Percentiles rank a stretch among this genome's conserved stretches.
phyloP scores from a whole-genome alignment of 2,888 invertebrate genomes.

The Philereme vetulata region DNA sequence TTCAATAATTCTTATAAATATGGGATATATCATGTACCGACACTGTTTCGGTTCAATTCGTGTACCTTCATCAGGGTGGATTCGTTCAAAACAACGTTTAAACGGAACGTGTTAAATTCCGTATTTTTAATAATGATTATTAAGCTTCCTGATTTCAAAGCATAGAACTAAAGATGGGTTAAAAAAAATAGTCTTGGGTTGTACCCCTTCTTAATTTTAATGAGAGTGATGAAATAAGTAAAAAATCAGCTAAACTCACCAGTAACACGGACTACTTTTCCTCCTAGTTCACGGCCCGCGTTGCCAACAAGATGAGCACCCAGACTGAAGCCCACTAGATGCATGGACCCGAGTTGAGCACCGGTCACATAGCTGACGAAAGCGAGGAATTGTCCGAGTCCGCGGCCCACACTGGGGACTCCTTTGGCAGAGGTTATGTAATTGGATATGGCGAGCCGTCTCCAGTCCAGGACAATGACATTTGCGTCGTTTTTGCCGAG shows the following conservation, averaged over 20 bases:
- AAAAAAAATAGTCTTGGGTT: no score
- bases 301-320: slow-evolving; percentile 62
- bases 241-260: slow-evolving; percentile 41
- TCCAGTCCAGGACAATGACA: slow-evolving; percentile 61
- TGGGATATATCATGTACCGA: no score
- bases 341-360: slow-evolving; percentile 45
- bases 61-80: no score
- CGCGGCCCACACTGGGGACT: slow-evolving; percentile 54
- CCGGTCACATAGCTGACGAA: slow-evolving; percentile 48
- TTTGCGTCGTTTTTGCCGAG: slow-evolving; percentile 50
- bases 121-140: no score
- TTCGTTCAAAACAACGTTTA: no score
- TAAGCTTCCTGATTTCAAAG: no score
- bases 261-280: slow-evolving; percentile 54
- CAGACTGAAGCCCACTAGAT: slow-evolving; percentile 60
- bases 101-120: no score
- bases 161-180: no score
- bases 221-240: background rate
- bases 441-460: slow-evolving; percentile 46
- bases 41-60: no score
- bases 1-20: no score
- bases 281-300: slow-evolving; percentile 50
- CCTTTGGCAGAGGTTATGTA: slow-evolving; percentile 53
- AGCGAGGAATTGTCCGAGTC: slow-evolving; percentile 54
- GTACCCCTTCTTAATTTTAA: no score